A percentile compares a stretch with the other conserved stretches of the same genome.
Evolutionary conservation across 2,797 vertebrate species (phyloP).

Genomic region (Anas bernieri): DNA sequence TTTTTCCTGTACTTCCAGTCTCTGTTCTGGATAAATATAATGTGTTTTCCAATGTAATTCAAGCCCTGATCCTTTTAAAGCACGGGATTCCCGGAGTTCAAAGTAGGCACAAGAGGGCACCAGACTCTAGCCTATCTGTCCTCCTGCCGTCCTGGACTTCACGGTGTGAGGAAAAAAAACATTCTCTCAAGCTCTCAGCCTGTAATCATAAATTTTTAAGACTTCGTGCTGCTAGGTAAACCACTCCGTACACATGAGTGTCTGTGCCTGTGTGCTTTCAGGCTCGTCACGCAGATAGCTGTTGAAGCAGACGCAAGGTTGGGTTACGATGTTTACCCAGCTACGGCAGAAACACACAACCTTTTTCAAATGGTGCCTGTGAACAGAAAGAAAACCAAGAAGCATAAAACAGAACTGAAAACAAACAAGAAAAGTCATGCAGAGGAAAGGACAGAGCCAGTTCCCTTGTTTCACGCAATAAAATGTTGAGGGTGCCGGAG

Average conservation of each 20-base stretch:
- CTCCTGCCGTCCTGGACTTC: neutral
- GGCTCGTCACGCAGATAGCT: neutral
- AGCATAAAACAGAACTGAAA: neutral
- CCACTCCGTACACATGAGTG: neutral
- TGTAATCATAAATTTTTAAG: neutral
- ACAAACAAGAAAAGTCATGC: neutral
- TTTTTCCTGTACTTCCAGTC: neutral
- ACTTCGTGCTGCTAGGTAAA: neutral
- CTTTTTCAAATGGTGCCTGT: neutral
- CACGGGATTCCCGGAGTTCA: neutral
- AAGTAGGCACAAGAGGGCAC: conserved; percentile 60
- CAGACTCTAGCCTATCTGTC: conserved; percentile 43
- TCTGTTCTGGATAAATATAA: neutral
- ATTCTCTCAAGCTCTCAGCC: neutral
- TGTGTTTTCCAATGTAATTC: neutral
- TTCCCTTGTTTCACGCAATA: neutral
- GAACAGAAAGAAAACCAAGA: neutral
- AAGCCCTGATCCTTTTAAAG: neutral
- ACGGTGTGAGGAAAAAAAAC: neutral
- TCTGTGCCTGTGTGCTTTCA: neutral
- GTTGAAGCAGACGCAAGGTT: neutral
- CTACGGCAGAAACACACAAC: neutral
- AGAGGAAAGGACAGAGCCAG: neutral
- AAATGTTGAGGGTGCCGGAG: neutral
- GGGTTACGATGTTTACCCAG: neutral